Evolutionary conservation across 2,113 vertebrate genomes (phyloP), one percentile per base, ranked within the genome.

Genomic region (Solea solea): DNA sequence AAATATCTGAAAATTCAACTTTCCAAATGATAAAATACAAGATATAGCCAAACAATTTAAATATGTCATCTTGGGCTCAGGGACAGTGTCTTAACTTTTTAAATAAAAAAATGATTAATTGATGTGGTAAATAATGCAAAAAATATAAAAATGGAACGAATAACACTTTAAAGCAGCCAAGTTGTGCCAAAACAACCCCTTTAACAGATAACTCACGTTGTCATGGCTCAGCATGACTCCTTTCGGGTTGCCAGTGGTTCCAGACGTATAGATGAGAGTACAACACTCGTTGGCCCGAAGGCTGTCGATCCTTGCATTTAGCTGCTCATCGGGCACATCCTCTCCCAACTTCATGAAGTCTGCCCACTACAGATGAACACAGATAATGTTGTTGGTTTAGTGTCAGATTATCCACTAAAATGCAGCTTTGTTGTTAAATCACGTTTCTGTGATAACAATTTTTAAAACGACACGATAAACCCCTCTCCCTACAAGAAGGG

Each of bases 201-300:
- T 9, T 9, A 69, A 2, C 9, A 41, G 16, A 3, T 8, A 44
- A 79, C 76, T 93, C 71, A 95, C 94, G 50, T 95, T 95, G 68
- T 95, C 94, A 11, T 95, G 94, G 79, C 94, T 95, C 83, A 95
- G 69, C 94, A 95, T 94, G 72, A 92, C 94, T 21, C 92, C 94
- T 91, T 94, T 94, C 0, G 93, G 91, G 54, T 85, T 83, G 7
- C 93, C 93, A 8, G 94, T 94, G 48, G 92, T 91, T 58, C 93
- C 94, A 27, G 93, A 94, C 2, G 94, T 93, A 27, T 93, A 95
- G 81, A 95, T 94, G 60, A 95, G 88, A 0, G 67, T 84, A 42
- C 94, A 95, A 89, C 94, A 94, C 74, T 95, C 89, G 27, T 95
- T 94, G 52, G 93, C 80, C 2, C 85, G 90, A 28, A 93, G 94